Conservation (phyloP, 2,888 invertebrate species). For the Lycia hirtaria region DNA sequence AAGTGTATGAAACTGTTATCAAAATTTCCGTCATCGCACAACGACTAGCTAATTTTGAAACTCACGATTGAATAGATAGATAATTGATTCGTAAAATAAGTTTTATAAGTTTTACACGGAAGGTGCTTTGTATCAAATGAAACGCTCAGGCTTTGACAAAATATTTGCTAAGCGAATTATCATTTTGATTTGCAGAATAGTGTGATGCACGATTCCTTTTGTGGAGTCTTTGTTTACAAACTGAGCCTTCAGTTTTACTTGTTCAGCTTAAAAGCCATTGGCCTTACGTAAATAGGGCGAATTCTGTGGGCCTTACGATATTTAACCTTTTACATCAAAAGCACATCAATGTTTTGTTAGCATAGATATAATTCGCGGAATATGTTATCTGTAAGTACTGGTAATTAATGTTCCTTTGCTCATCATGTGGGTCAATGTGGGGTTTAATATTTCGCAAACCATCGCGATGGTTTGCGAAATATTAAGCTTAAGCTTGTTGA, state of each 20-base stretch:
- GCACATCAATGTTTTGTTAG: background rate
- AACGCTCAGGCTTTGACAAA: conserved; percentile 57
- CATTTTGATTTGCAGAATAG: conserved; percentile 46
- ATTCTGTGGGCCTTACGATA: conserved; percentile 8
- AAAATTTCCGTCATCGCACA: too few relatives aligned
- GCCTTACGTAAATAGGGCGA: too few relatives aligned
- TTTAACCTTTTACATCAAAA: conserved; percentile 1
- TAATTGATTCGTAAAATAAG: conserved; percentile 27
- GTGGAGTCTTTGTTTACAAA: conserved; percentile 36
- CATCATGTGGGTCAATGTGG: too few relatives aligned
- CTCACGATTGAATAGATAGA: too few relatives aligned
- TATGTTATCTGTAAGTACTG: too few relatives aligned
- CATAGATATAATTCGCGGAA: background rate
- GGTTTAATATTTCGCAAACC: too few relatives aligned
- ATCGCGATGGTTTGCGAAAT: too few relatives aligned
- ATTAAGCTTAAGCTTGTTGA: too few relatives aligned
- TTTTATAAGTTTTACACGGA: too few relatives aligned
- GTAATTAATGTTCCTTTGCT: too few relatives aligned
- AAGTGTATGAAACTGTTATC: too few relatives aligned
- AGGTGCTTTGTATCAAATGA: conserved; percentile 54
- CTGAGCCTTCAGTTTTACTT: conserved; percentile 17
- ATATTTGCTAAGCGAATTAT: conserved; percentile 62
- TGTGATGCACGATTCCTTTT: conserved; percentile 57
- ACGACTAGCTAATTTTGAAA: too few relatives aligned
- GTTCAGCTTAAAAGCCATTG: conserved; percentile 10